Evolutionary conservation across 2,888 invertebrate species (phyloP).

Genomic region (Phaedon cochleariae): DNA sequence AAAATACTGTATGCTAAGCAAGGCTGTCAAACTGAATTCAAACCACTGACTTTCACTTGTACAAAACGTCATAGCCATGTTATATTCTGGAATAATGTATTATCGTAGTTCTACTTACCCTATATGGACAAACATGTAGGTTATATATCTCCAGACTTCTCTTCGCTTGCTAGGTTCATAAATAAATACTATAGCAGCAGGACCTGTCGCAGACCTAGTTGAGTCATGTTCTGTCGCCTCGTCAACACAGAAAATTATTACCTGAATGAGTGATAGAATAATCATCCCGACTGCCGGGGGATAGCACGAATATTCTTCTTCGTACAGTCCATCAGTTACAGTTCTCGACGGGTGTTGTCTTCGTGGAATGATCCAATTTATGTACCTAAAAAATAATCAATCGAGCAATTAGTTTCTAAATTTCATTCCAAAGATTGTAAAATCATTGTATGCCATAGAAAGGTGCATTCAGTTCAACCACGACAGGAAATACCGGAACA

Average conservation of each 20-base stretch:
- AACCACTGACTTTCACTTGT: too few species aligned
- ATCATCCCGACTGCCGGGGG: constrained; percentile 95
- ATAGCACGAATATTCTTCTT: constrained; percentile 90
- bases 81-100: too few species aligned
- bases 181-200: constrained; percentile 73
- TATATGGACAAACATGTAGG: constrained; percentile 97
- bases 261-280: constrained; percentile 87
- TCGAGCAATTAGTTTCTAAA: too few species aligned
- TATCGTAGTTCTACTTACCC: too few species aligned
- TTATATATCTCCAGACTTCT: constrained; percentile 92
- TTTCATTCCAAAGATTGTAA: too few species aligned
- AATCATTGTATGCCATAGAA: too few species aligned
- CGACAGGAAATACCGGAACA: too few species aligned
- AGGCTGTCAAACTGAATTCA: too few species aligned
- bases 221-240: constrained; percentile 51
- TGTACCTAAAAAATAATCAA: constrained; percentile 37
- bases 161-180: constrained; percentile 87
- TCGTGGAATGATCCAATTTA: constrained; percentile 46
- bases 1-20: too few species aligned
- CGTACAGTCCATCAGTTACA: constrained; percentile 66
- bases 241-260: constrained; percentile 70
- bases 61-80: too few species aligned
- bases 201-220: constrained; percentile 68
- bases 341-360: constrained; percentile 39
- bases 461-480: too few species aligned